Evolutionary conservation across 37 sponge, comb jelly and placozoan species (phyloP).

Genomic region (Aplysina aerophoba): DNA sequence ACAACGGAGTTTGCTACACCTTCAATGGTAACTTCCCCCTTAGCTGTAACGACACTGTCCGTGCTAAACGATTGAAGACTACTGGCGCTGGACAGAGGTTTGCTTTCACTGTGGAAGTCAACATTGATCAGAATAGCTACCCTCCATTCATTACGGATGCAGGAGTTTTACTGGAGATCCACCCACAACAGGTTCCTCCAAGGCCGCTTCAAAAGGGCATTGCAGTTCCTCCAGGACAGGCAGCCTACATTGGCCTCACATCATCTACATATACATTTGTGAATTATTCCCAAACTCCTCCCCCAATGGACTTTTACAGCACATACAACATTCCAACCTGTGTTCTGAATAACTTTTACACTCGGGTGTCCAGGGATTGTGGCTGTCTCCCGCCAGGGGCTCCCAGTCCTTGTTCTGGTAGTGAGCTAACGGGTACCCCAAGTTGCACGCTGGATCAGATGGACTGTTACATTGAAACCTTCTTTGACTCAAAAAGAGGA

Average conservation of each 20-base stretch:
- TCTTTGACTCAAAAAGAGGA: neutral
- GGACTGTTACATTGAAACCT: neutral
- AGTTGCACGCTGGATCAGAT: neutral
- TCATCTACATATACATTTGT: neutral
- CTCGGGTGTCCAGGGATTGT: neutral
- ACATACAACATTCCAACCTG: conserved; percentile 22
- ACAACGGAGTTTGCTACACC: conserved; percentile 16
- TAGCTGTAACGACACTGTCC: neutral
- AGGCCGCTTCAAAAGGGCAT: conserved; percentile 22
- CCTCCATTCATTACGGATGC: neutral
- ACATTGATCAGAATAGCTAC: neutral
- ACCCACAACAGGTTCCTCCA: neutral
- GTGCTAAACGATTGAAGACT: neutral
- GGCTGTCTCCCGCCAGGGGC: neutral
- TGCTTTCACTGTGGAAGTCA: neutral
- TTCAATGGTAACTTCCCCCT: neutral
- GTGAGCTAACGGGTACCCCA: neutral
- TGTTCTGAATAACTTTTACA: neutral
- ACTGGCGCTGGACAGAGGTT: neutral
- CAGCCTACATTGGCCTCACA: neutral
- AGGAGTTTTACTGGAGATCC: conserved; percentile 19
- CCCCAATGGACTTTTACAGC: neutral
- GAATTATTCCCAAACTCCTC: neutral
- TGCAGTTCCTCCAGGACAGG: conserved; percentile 18
- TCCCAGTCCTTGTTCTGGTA: neutral